Base-by-base conservation (phyloP, 1,140 invertebrate genomes). In the Hestina assimilis region DNA sequence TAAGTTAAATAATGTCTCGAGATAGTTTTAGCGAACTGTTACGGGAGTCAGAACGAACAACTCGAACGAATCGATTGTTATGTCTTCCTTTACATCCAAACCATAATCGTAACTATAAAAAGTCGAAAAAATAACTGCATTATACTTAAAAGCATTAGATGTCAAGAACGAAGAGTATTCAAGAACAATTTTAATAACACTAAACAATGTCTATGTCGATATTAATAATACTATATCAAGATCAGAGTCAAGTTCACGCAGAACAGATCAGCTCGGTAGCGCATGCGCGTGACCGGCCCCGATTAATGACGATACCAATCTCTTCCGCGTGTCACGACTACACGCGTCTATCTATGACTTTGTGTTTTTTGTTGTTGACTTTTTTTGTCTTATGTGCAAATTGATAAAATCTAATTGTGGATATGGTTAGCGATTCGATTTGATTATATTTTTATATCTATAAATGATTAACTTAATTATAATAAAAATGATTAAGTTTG, bases 261-360 rank as follows among this genome's bases (percentile, higher is more conserved):
- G 24, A 28, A 28, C 33, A n/a, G 12, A 12, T 28, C 24, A n/a
- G 14, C 14, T 43, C 41, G 14, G 41, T 43, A 43, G 41, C 41
- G 35, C 24, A 40, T 38, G 58, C 58, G 50, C 72, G 67, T 75
- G 69, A 70, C 60, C 61, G 24, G 20, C 20, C 33, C 35, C 63
- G 68, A 76, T 71, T 73, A 66, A 73, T 58, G 23, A 41, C 35
- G 70, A 73, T 67, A 23, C 51, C 58, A 54, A 67, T 70, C 73
- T 62, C 68, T 73, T 71, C 73, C 73, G 66, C 59, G 59, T 75
- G 55, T 63, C 58, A 56, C 55, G 52, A 45, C 50, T 12, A 47
- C 45, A 29, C 11, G 33, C 45, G 31, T 33, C 20, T 19, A 40
- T 19, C 11, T 48, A 48, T 19, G 33, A 38, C 33, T 19, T 38